phyloP scores from a whole-genome alignment of 2,113 vertebrate genomes.

The Podiceps cristatus region DNA sequence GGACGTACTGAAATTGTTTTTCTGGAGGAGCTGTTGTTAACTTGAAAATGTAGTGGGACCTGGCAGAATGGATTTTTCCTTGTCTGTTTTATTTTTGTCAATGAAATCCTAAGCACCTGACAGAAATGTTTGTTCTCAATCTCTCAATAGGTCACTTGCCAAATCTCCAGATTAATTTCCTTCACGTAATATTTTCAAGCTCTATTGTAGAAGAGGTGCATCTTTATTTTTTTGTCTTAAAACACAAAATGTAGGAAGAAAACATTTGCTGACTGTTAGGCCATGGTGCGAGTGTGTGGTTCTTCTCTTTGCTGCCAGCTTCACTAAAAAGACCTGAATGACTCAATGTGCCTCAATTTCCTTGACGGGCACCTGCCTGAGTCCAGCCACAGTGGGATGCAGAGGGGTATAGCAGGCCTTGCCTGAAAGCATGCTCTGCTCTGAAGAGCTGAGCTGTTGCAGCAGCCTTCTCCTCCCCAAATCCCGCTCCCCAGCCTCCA shows the following conservation, averaged over 20 bases:
- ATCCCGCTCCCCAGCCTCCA: background rate
- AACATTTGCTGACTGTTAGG: background rate
- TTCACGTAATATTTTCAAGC: background rate
- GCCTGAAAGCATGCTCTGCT: background rate
- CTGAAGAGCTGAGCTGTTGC: background rate
- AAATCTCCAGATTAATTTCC: background rate
- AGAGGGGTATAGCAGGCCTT: background rate
- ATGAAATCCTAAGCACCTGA: background rate
- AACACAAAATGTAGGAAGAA: background rate
- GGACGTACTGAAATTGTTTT: background rate
- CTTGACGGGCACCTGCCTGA: background rate
- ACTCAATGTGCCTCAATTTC: background rate
- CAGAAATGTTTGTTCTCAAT: background rate
- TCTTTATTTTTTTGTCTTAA: background rate
- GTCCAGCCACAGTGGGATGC: background rate
- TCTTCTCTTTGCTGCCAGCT: background rate
- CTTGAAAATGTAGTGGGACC: background rate
- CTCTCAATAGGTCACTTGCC: background rate
- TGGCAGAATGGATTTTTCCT: background rate
- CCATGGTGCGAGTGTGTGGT: background rate
- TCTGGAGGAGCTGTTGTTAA: background rate
- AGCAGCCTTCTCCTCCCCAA: background rate
- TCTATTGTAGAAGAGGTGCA: background rate
- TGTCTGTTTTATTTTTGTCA: background rate
- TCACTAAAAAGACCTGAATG: background rate